phyloP scores from a whole-genome alignment of 2,797 vertebrate species.

The Peromyscus aztecus region DNA sequence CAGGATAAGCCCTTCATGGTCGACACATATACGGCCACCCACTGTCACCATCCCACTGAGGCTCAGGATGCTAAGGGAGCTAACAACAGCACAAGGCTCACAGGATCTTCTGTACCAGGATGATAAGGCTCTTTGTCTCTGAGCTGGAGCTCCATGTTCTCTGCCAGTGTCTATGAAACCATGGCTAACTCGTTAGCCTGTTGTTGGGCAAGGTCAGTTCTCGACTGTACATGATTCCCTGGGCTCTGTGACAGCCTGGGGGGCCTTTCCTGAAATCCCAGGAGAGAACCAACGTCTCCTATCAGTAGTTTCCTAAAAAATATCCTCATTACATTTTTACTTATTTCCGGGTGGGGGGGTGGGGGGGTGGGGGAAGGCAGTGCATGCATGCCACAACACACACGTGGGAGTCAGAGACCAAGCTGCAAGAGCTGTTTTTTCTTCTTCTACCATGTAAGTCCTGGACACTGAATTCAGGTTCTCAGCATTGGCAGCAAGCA shows the following conservation, averaged over 20 bases:
- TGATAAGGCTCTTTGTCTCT: neutral
- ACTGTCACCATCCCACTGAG: neutral
- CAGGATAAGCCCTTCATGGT: neutral
- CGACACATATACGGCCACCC: neutral
- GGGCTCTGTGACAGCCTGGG: neutral
- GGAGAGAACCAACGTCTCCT: neutral
- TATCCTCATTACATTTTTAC: neutral
- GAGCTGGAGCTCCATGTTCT: neutral
- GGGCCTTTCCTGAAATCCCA: neutral
- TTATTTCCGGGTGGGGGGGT: neutral
- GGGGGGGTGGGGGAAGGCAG: too few relatives aligned
- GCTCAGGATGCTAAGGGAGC: fast-evolving
- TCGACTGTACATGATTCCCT: neutral
- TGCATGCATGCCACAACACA: neutral
- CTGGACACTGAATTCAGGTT: neutral
- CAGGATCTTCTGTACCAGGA: neutral
- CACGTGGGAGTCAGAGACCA: neutral
- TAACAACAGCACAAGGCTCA: neutral
- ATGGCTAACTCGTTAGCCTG: neutral
- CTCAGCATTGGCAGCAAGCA: neutral
- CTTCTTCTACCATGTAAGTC: neutral
- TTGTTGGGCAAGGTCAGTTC: neutral
- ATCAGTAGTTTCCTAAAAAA: neutral
- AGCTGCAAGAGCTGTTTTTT: neutral
- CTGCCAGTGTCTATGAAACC: neutral